Percentiles rank a stretch among this genome's conserved stretches.
Conservation (phyloP, 92 coral and sea anemone genomes). For the Nematostella vectensis region DNA sequence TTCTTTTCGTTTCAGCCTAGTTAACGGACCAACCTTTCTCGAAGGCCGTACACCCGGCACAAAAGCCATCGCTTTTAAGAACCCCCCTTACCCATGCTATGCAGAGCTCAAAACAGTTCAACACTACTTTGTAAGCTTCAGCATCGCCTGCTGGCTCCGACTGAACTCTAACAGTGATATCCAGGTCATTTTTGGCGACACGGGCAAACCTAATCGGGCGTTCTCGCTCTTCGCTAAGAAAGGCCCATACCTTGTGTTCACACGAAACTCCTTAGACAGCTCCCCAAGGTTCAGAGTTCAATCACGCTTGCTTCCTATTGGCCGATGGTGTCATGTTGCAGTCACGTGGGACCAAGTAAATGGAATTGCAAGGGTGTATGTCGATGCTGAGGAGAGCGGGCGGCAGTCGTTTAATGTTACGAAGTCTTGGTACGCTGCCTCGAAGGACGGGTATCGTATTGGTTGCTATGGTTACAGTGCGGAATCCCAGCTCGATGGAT, state of each 20-base stretch:
- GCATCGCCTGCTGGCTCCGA: neutral
- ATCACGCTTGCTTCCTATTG: neutral
- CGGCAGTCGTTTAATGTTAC: neutral
- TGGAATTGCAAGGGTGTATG: neutral
- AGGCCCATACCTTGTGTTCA: too few relatives aligned
- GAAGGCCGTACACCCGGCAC: neutral
- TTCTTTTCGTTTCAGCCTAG: too few relatives aligned
- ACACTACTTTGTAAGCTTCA: neutral
- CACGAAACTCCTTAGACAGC: too few relatives aligned
- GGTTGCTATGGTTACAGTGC: neutral
- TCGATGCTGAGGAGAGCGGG: neutral
- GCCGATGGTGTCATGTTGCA: neutral
- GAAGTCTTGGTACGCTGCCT: neutral
- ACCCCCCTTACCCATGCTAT: neutral
- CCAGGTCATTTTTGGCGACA: neutral
- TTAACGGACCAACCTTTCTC: too few relatives aligned
- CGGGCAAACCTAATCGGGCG: neutral
- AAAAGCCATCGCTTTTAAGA: neutral
- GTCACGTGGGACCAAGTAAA: neutral
- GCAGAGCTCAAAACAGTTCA: neutral
- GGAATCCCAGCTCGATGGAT: neutral
- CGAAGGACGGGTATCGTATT: neutral
- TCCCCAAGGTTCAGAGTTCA: too few relatives aligned
- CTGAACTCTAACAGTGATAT: neutral
- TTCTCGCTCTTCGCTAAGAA: too few relatives aligned